Evolutionary conservation across 2,113 vertebrate species (phyloP), one percentile per base, ranked within the genome.

Genomic region (Orycteropus afer): DNA sequence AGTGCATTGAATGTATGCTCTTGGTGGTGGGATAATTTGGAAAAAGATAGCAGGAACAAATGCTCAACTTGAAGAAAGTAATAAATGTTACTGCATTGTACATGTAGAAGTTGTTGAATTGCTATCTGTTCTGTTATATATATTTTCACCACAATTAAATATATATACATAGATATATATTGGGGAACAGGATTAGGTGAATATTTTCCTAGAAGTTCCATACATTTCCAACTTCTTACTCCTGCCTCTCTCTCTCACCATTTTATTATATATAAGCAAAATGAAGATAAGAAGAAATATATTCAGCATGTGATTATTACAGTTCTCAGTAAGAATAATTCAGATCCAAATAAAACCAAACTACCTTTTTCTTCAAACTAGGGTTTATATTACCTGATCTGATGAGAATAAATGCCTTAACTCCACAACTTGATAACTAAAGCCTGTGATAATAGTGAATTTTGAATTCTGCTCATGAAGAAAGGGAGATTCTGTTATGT

Each of bases 301-400:
- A 82, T 61, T 82, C 32, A 77, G 80, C n/a, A 86, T 42, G 78
- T 42, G 57, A 61, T 78, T 40, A 61, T 59, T 47, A 57, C 9
- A 84, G 11, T 65, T 73, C 25, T 34, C 40, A 12, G 11, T 27
- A 13, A 3, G 18, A 14, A 86, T 57, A 85, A 80, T 49, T 93
- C 25, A 40, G 8, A 86, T 73, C 34, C 82, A 84, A 83, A 85
- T 34, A 81, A 93, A 83, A 94, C 18, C 11, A 49, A 89, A 51
- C 2, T 40, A 37, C 10, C 53, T 77, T 84, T 91, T 49, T 84
- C 47, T 57, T 86, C 79, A 69, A 73, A 47, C 1, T 4, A 34
- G 7, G n/a, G 17, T 79, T 82, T 82, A 29, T 95, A 91, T 84
- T 5, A 85, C 57, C 49, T 90, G 40, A 81, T n/a, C 47, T 20